Evolutionary conservation across 1,140 invertebrate species (phyloP), one percentile per base, ranked within the genome.

Genomic region (Tribolium castaneum): DNA sequence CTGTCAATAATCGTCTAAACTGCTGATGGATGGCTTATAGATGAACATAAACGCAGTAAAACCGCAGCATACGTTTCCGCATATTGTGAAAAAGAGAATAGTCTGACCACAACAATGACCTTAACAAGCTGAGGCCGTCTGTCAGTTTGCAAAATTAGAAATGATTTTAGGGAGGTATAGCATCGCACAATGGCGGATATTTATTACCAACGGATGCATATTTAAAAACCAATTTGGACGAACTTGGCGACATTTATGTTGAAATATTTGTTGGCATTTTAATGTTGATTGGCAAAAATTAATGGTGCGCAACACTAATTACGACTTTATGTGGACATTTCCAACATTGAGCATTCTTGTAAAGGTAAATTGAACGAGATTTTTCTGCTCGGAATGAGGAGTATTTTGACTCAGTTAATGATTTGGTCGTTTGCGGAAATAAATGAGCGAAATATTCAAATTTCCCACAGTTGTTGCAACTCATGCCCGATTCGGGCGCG

Each of bases 391-490:
- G n/a, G 39, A 45, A 45, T 10, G 9, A 45, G 10, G 7, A 45
- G 25, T 45, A 45, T 45, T 45, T 45, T 45, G 39, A 45, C 39
- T n/a, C 9, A 9, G 39, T 3, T 45, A 9, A n/a, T 45, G 25
- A 30, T 30, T 30, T 30, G 25, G 25, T 30, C 25, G 25, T 76
- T 76, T 6, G 13, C 1, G 5, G 6, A 75, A 45, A 75, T 75
- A 39, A 75, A 75, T 75, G 72, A 75, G 16, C 14, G 59, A 75
- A 56, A 59, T 75, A 75, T 75, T 75, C 72, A 75, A 75, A 75
- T 75, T 56, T 39, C 51, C 13, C 71, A 54, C 49, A 54, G 35
- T 35, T 59, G 39, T 6, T 54, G 7, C 52, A 75, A 75, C 52
- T 75, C 73, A 75, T n/a, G 52, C 14, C 12, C 1, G 51, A 50